Evolutionary conservation across 2,797 vertebrate species (phyloP).

Genomic region (Chaunax sp.): DNA sequence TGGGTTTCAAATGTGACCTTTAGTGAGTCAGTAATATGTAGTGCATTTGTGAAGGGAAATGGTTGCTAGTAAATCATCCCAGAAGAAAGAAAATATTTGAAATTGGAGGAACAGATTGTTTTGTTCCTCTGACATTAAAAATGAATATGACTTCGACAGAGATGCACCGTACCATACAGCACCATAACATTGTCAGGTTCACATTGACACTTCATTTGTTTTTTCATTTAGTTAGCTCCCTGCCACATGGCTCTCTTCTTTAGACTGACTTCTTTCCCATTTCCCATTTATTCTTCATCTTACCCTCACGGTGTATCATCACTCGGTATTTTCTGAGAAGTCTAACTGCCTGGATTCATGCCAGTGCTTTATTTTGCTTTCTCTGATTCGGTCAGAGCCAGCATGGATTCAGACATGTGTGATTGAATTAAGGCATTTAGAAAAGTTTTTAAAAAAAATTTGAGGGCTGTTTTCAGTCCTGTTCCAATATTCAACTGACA

Average conservation of each 20-base stretch:
- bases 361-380: no score
- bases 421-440: no score
- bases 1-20: conserved; percentile 21
- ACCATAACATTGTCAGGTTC: neutral
- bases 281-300: conserved; percentile 4
- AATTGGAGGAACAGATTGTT: neutral
- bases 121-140: conserved; percentile 1
- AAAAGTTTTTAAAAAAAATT: no score
- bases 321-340: no score
- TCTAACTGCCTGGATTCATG: no score
- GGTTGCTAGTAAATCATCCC: conserved; percentile 4
- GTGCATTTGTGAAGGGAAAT: conserved; percentile 4
- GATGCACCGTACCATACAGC: neutral
- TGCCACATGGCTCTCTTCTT: neutral
- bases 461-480: no score
- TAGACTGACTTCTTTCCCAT: neutral
- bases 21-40: neutral
- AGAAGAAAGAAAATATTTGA: neutral
- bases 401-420: no score
- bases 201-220: no score
- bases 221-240: neutral
- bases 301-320: no score
- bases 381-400: no score
- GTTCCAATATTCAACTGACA: no score
- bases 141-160: neutral